Percentiles rank a stretch among this genome's conserved stretches.
Evolutionary conservation across 2,888 invertebrate genomes (phyloP).

Genomic region (Willowsia nigromaculata): DNA sequence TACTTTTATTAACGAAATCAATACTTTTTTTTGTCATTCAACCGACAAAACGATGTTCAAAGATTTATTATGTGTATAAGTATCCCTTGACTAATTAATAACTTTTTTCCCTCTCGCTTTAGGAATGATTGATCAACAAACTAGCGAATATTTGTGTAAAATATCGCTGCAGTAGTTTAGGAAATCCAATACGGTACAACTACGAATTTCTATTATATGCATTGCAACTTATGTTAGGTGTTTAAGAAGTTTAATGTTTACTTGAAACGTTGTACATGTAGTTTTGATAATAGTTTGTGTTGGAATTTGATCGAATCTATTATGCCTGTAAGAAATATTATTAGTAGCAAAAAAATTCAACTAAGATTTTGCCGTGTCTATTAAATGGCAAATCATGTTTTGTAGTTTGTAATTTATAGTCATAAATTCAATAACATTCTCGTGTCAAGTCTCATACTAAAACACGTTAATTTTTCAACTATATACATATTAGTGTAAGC

Average conservation of each 20-base stretch:
- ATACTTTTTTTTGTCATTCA: not conserved
- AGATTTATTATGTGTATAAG: too few species aligned
- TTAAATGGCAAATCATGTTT: too few species aligned
- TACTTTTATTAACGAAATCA: not conserved
- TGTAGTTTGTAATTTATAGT: not conserved
- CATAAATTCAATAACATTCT: not conserved
- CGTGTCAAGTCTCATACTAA: not conserved
- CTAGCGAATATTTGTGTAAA: not conserved
- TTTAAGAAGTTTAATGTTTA: not conserved
- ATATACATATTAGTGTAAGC: too few species aligned
- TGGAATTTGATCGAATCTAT: not conserved
- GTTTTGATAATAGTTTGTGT: not conserved
- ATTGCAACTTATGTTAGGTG: slow-evolving; percentile 8
- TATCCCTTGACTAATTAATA: not conserved
- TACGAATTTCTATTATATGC: not conserved
- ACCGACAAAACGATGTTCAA: not conserved
- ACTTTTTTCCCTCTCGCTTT: not conserved
- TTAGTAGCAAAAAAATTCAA: not conserved
- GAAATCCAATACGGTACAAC: not conserved
- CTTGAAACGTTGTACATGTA: not conserved
- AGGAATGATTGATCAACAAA: not conserved
- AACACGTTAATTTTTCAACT: not conserved
- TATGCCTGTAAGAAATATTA: not conserved
- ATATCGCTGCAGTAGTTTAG: not conserved
- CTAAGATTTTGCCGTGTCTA: not conserved